Evolutionary conservation across 2,797 vertebrate species (phyloP).

Genomic region (Picus viridis): DNA sequence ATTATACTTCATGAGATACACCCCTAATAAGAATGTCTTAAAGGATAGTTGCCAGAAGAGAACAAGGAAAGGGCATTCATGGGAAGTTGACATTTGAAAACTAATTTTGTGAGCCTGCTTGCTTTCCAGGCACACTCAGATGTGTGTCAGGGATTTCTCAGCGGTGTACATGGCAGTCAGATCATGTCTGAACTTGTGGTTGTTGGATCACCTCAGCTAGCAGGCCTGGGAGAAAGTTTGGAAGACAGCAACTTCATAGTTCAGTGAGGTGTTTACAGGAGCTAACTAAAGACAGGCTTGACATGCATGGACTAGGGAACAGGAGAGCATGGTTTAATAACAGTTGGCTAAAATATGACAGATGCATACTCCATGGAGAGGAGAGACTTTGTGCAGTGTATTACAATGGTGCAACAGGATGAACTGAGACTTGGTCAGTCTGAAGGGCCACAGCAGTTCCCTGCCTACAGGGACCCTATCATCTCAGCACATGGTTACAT

Average conservation of each 20-base stretch:
- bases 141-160: not conserved
- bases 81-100: not conserved
- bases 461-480: not conserved
- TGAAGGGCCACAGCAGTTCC: not conserved
- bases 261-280: not conserved
- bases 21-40: not conserved
- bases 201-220: not conserved
- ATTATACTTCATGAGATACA: not conserved
- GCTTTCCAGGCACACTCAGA: not conserved
- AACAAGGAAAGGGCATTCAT: not conserved
- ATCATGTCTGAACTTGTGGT: not conserved
- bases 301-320: not conserved
- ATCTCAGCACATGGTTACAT: not conserved
- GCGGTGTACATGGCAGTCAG: not conserved
- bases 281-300: not conserved
- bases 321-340: not conserved
- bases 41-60: not conserved
- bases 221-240: not conserved
- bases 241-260: not conserved
- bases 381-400: rapidly evolving
- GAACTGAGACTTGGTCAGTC: not conserved
- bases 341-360: not conserved
- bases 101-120: not conserved
- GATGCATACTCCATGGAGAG: not conserved
- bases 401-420: too few relatives aligned